These are phyloP conservation scores for Dilophus febrilis DNA, from an alignment of 2,888 invertebrate species.

Conservation along the genomic window DNA sequence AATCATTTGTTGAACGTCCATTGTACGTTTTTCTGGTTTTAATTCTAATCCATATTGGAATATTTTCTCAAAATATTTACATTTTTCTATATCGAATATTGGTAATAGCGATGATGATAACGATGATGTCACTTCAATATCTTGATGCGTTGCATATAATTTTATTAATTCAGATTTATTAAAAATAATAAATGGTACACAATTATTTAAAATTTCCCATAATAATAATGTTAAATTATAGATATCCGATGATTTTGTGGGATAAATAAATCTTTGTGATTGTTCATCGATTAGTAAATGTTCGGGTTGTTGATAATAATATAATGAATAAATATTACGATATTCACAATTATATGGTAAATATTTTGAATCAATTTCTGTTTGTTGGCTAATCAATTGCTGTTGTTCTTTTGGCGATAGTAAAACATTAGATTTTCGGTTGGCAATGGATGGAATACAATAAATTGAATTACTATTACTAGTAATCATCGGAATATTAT, in stretches of 20 bases:
- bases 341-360: slow-evolving; percentile 11
- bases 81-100: slow-evolving; percentile 8
- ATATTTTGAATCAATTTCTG: slow-evolving; percentile 5
- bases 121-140: too few species aligned
- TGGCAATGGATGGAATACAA: too few species aligned
- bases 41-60: slow-evolving; percentile 9
- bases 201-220: slow-evolving; percentile 13
- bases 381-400: too few species aligned
- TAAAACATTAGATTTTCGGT: too few species aligned
- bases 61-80: slow-evolving; percentile 7
- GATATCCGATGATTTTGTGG: slow-evolving; percentile 11
- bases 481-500: too few species aligned
- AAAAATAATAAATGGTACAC: slow-evolving; percentile 12
- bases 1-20: slow-evolving; percentile 8
- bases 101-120: too few species aligned
- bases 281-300: slow-evolving; percentile 1
- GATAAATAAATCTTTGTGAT: slow-evolving; percentile 9
- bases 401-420: too few species aligned
- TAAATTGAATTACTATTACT: too few species aligned
- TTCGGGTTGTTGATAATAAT: slow-evolving; percentile 14
- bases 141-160: slow-evolving; percentile 5
- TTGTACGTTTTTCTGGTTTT: slow-evolving; percentile 6
- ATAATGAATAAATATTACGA: slow-evolving; percentile 10
- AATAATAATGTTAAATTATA: slow-evolving; percentile 11
- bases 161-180: slow-evolving; percentile 10